Base-by-base conservation (phyloP, 2,113 vertebrate species). In the Pseudolaguvia tuberculata region DNA sequence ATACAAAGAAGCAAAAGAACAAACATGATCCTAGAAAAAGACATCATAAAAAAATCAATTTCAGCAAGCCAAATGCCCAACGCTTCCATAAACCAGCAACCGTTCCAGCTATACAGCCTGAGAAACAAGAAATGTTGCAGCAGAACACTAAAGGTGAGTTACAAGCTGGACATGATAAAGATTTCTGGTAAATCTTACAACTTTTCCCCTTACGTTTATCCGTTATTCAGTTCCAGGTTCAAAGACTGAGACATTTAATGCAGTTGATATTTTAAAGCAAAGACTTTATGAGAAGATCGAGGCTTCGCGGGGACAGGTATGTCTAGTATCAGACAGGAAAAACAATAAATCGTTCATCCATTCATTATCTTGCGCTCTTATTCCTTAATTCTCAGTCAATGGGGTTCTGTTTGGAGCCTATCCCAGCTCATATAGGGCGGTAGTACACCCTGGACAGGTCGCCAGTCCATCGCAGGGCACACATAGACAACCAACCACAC, bases 241-340 rank as follows among this genome's bases (percentile, higher is more conserved):
- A 58, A 81, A 50, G 62, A 29, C 42, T 0, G 83, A 69, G 45
- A 89, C 82, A 0, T 87, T 93, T 76, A 92, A 90, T 7, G 87
- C 94, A 2, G 86, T 96, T 20, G 92, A 91, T 59, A 76, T 97
- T 15, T 81, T 99, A 59, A 91, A 93, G n/a, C 91, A 92, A 85
- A 92, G 92, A 59, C 91, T 99, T 0, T 94, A 93, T 0, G 93
- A 97, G 70, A 97, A 95, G 88, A 97, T 98, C 2, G 90, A 92
- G 80, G 89, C 92, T 78, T 91, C 89, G 65, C 92, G 92, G 81
- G 91, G 91, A 52, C 94, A 94, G 91, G 97, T 99, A 77, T 73
- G 82, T 69, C n/a, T n/a, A n/a, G n/a, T n/a, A n/a, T n/a, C n/a
- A n/a, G n/a, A n/a, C n/a, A n/a, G n/a, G n/a, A n/a, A n/a, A n/a